Base-by-base conservation (phyloP, 1,140 invertebrate genomes). In the Aphelinus certus region DNA sequence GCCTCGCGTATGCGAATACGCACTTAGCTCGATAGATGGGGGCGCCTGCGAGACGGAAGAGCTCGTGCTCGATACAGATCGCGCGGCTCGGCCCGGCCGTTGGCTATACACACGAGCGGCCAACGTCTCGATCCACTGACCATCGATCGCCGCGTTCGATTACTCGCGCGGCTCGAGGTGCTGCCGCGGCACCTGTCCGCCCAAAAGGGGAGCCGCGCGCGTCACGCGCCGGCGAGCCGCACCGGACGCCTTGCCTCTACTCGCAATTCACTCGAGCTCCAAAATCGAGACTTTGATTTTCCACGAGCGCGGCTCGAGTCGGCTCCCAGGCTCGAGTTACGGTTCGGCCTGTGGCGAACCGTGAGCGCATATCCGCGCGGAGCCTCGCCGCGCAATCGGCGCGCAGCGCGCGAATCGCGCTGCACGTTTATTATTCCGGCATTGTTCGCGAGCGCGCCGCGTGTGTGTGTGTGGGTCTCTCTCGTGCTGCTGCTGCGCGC, bases 131-230 rank as follows among this genome's bases (percentile, higher is more conserved):
- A 84, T 85, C 82, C 79, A 60, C 43, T 82, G 83, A 86, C 81
- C 79, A 85, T 81, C 77, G 81, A 70, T 75, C 49, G 42, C 26
- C 65, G 42, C 49, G 77, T 77, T 75, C 78, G 84, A 84, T 85
- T 86, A 79, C 56, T 77, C 76, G 78, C 79, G 77, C 79, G 73
- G 79, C 78, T 82, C 81, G 79, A 83, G 82, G 81, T 83, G 78
- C 26, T 26, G 26, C 26, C 26, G 83, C 82, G 83, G 83, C 86
- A 87, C 86, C 86, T 87, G 86, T 83, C 80, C 78, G 63, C 69
- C 72, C 58, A 63, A 62, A 26, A 26, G 26, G 55, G 64, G 60
- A 66, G 66, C 66, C 75, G 76, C 76, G 79, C 75, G 63, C 66
- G 49, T 10, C n/a, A 55, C 43, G 53, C 51, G 48, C 55, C 10